Conservation (phyloP, 2,888 invertebrate genomes). For the Apodemia hepburni region DNA sequence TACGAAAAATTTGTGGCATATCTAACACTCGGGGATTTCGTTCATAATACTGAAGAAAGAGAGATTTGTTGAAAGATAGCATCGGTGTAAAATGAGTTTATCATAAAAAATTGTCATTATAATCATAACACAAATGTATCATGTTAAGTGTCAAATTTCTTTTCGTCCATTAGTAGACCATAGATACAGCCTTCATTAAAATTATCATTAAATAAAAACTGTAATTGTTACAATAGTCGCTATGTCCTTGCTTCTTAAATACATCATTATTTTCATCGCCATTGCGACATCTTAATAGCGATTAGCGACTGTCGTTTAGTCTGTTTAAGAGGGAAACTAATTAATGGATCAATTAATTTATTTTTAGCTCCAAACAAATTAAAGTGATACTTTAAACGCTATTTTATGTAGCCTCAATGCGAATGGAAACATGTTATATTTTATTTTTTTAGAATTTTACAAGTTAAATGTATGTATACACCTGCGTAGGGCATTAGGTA, state of each 20-base stretch:
- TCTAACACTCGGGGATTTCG: too few relatives aligned
- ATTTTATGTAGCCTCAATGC: neutral
- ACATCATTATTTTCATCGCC: neutral
- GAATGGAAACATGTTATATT: neutral
- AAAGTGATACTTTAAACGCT: neutral
- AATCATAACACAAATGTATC: neutral
- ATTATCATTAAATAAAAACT: neutral
- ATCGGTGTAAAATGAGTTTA: too few relatives aligned
- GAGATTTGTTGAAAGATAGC: neutral
- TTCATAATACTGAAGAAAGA: too few relatives aligned
- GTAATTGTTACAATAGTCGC: neutral
- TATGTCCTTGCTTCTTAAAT: neutral
- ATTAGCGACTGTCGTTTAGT: neutral
- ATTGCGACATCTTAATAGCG: neutral
- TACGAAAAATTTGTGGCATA: too few relatives aligned
- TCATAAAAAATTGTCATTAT: neutral
- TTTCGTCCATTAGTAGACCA: neutral
- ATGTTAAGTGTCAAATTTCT: neutral
- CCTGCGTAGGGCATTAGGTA: neutral
- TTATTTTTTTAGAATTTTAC: neutral
- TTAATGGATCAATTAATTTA: conserved; percentile 1
- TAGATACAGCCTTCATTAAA: neutral
- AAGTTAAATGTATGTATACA: neutral
- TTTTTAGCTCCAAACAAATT: neutral
- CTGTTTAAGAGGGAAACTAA: neutral